phyloP scores from a whole-genome alignment of 2,888 invertebrate genomes.

The Serrognathus titanus region DNA sequence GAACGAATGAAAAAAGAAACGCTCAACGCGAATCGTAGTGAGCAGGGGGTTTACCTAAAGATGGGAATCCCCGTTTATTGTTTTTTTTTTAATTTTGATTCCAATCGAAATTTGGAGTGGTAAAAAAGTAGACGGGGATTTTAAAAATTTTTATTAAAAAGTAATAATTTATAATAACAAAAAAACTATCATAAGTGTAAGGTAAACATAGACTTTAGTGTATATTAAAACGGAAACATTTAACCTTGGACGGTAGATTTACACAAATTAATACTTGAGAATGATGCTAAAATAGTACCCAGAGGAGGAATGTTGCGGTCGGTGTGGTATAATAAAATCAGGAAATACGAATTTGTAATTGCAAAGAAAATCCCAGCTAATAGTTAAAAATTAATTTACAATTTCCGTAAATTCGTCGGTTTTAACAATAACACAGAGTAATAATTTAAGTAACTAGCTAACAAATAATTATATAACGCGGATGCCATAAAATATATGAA shows the following conservation, averaged over 20 bases:
- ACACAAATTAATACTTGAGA: neutral
- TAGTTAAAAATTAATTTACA: too few relatives aligned
- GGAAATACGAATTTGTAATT: neutral
- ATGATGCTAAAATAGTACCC: neutral
- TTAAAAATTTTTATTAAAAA: conserved; percentile 9
- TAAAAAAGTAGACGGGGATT: too few relatives aligned
- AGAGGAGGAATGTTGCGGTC: neutral
- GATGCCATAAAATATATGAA: neutral
- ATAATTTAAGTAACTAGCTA: neutral
- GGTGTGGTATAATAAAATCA: neutral
- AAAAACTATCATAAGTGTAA: neutral
- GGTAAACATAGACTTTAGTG: neutral
- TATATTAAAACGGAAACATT: neutral
- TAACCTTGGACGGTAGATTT: conserved; percentile 9
- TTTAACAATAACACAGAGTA: neutral
- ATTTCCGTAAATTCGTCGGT: neutral
- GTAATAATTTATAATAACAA: conserved; percentile 12
- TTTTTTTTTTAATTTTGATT: too few relatives aligned
- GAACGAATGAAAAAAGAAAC: too few relatives aligned
- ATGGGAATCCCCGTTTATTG: too few relatives aligned
- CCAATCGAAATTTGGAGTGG: too few relatives aligned
- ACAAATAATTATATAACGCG: neutral
- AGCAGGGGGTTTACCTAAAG: too few relatives aligned
- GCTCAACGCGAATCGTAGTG: too few relatives aligned
- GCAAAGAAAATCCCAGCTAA: neutral